phyloP scores from a whole-genome alignment of 1,140 invertebrate genomes.

The Drosophila bifasciata region DNA sequence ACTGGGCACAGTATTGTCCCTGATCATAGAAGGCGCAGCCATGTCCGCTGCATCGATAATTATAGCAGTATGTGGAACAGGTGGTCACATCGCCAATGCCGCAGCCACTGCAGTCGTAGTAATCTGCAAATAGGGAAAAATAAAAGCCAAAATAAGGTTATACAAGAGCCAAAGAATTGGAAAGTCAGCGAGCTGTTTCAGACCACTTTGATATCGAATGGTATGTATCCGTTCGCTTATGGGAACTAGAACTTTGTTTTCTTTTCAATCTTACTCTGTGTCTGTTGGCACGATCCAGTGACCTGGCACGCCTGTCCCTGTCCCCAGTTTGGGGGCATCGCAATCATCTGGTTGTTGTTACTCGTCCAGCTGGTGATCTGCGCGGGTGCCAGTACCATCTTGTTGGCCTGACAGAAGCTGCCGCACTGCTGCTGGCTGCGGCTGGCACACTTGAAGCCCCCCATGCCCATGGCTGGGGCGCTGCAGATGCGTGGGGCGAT shows the following conservation, averaged over 20 bases:
- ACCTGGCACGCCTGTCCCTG: slow-evolving; percentile 23
- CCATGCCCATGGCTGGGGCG: neutral
- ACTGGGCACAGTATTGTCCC: slow-evolving; percentile 49
- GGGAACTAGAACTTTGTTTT: too few relatives aligned
- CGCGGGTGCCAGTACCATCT: slow-evolving; percentile 43
- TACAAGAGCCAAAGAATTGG: too few relatives aligned
- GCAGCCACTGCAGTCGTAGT: slow-evolving; percentile 72
- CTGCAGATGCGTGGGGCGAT: slow-evolving; percentile 60
- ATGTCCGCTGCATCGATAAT: slow-evolving; percentile 51
- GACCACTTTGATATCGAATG: neutral
- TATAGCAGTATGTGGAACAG: slow-evolving; percentile 70
- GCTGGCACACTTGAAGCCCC: slow-evolving; percentile 61
- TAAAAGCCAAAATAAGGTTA: too few relatives aligned
- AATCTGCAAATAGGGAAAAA: slow-evolving; percentile 10
- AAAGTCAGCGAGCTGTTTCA: too few relatives aligned
- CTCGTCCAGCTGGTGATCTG: slow-evolving; percentile 25
- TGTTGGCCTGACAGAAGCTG: slow-evolving; percentile 50
- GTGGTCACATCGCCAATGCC: slow-evolving; percentile 2
- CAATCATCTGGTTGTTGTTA: slow-evolving; percentile 38
- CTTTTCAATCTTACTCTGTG: slow-evolving; percentile 22
- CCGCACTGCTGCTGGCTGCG: slow-evolving; percentile 51
- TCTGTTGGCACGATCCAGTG: slow-evolving; percentile 23
- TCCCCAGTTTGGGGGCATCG: slow-evolving; percentile 52
- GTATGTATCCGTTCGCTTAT: too few relatives aligned
- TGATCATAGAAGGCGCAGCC: slow-evolving; percentile 64